Evolutionary conservation across 2,888 invertebrate genomes (phyloP).

Genomic region (Sarcophaga subvicina): DNA sequence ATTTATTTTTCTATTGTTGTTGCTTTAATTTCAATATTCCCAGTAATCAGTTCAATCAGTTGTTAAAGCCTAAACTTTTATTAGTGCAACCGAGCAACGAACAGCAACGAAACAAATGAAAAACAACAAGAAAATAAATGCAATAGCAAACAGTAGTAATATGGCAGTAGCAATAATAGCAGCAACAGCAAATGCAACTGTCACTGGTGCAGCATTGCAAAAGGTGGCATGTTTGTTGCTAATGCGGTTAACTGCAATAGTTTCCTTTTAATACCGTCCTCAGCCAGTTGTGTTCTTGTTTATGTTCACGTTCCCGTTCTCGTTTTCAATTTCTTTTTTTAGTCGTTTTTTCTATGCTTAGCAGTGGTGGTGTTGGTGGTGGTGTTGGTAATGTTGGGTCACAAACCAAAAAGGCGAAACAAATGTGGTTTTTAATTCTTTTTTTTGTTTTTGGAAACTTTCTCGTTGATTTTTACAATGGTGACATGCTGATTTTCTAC

Average conservation of each 20-base stretch:
- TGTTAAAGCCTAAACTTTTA: slow-evolving; percentile 61
- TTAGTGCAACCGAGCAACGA: slow-evolving; percentile 51
- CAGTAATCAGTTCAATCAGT: slow-evolving; percentile 58
- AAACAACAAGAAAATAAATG: slow-evolving; percentile 12
- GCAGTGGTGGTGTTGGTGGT: neutral
- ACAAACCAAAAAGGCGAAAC: slow-evolving; percentile 52
- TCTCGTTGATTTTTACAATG: slow-evolving; percentile 60
- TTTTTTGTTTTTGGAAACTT: slow-evolving; percentile 47
- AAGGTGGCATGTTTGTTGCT: slow-evolving; percentile 44
- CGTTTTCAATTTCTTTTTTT: slow-evolving; percentile 30
- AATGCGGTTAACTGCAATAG: slow-evolving; percentile 58
- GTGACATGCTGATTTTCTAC: slow-evolving; percentile 65
- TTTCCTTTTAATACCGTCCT: slow-evolving; percentile 51
- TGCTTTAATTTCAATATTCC: slow-evolving; percentile 55
- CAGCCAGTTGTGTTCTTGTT: slow-evolving; percentile 5
- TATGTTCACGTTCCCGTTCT: slow-evolving; percentile 1
- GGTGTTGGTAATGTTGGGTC: slow-evolving; percentile 42
- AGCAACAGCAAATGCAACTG: slow-evolving; percentile 10
- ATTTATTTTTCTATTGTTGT: slow-evolving; percentile 43
- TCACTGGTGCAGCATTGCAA: slow-evolving; percentile 4
- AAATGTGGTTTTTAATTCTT: slow-evolving; percentile 54
- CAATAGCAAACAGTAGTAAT: neutral
- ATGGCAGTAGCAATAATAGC: too few species aligned
- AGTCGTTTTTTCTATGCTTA: neutral
- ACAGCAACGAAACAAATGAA: neutral